Conservation (phyloP, 2,888 invertebrate genomes). For the Merodon equestris region DNA sequence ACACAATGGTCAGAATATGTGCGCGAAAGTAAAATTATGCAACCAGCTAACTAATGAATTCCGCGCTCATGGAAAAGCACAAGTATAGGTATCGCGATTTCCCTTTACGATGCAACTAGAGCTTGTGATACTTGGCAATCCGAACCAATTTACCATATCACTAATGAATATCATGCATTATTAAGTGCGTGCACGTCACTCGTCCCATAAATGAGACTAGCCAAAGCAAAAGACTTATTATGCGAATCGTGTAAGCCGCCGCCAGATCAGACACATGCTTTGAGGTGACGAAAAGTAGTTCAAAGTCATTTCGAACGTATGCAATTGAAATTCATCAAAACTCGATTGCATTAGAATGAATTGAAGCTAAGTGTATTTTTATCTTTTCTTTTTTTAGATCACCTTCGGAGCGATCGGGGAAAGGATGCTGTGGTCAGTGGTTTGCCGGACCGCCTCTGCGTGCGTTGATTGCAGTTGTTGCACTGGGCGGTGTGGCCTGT, state of each 20-base stretch:
- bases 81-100: too few relatives aligned
- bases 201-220: too few relatives aligned
- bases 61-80: too few relatives aligned
- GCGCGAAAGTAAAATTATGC: constrained; percentile 34
- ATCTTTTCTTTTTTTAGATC: constrained; percentile 74
- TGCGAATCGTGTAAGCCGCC: neutral
- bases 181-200: too few relatives aligned
- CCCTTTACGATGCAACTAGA: too few relatives aligned
- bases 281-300: constrained; percentile 60
- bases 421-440: constrained; percentile 79
- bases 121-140: too few relatives aligned
- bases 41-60: too few relatives aligned
- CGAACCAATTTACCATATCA: too few relatives aligned
- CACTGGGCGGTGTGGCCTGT: constrained; percentile 78
- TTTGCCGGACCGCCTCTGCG: constrained; percentile 79
- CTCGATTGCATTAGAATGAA: constrained; percentile 45
- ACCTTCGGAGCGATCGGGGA: constrained; percentile 79
- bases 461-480: constrained; percentile 78
- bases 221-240: too few relatives aligned
- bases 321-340: constrained; percentile 30
- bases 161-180: too few relatives aligned
- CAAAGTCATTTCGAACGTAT: constrained; percentile 55
- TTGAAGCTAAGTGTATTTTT: constrained; percentile 28
- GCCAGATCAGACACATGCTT: neutral
- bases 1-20: constrained; percentile 32